Evolutionary conservation across 2,797 vertebrate genomes (phyloP), one percentile per base, ranked within the genome.

Genomic region (Girardinus metallicus): DNA sequence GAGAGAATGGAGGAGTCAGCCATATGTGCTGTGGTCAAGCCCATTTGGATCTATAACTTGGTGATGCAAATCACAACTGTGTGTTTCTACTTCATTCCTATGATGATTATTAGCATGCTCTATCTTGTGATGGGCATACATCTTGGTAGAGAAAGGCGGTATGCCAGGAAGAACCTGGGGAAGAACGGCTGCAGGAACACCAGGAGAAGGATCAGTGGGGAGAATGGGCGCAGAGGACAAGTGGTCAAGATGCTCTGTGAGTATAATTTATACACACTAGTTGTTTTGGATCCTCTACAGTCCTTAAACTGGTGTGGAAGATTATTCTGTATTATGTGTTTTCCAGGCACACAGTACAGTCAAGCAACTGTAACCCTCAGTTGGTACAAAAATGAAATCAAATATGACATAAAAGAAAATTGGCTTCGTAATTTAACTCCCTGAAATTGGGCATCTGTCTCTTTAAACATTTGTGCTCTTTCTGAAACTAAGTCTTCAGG

Each of bases 171-270:
- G 46, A 91, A 72, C 46, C 79, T 92, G 18, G 92, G 88, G 16
- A 94, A 85, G 68, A 93, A 86, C 80, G 86, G 87, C 51, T 88
- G 88, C 53, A 77, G 86, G 21, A 85, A 75, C 72, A 80, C 60
- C 9, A 91, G 82, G 26, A 95, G 92, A 86, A 95, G 90, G 81
- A 93, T 94, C 46, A 90, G 89, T 10, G 51, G 87, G 53, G 95
- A 95, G 81, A 91, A 83, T 10, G 87, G 94, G 7, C 94, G 94
- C 53, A 92, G 93, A 80, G 93, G 93, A n/a, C 96, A 97, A 77
- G 92, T 96, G 87, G 95, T 95, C 89, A 97, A 96, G 88, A 97
- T 96, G 96, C 94, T 96, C 23, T 93, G 96, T 96, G 83, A 96
- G 66, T 74, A 79, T 44, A 76, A 13, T 18, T 49, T 15, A 29